phyloP scores from a whole-genome alignment of 2,113 vertebrate genomes.

The Sylvilagus bachmani region DNA sequence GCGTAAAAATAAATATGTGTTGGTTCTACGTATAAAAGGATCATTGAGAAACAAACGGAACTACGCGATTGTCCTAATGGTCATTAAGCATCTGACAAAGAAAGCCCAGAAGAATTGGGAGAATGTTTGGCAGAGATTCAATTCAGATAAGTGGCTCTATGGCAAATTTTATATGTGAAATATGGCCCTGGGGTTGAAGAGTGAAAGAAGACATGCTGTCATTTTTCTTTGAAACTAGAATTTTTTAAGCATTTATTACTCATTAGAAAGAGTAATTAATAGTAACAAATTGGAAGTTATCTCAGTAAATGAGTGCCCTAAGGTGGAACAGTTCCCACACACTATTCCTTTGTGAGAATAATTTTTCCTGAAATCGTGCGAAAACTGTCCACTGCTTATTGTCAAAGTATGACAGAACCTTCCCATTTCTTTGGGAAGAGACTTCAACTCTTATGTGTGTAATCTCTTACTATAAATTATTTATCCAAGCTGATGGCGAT shows the following conservation, averaged over 20 bases:
- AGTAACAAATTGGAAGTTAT: conserved; percentile 48
- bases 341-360: conserved; percentile 4
- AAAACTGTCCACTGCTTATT: neutral
- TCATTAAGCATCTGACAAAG: conserved; percentile 49
- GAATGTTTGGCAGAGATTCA: conserved; percentile 55
- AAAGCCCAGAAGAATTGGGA: conserved; percentile 14
- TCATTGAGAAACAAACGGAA: conserved; percentile 7
- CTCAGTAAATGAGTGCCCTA: neutral
- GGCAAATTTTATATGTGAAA: neutral
- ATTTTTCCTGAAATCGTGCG: conserved; percentile 42
- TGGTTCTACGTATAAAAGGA: neutral
- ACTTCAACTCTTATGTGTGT: neutral
- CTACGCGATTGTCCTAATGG: neutral
- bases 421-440: conserved; percentile 17
- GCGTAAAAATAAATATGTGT: conserved; percentile 12
- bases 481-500: neutral
- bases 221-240: conserved; percentile 54
- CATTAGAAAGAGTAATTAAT: conserved; percentile 49
- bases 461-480: conserved; percentile 9
- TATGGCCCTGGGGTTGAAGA: neutral
- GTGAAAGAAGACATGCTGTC: neutral
- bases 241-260: conserved; percentile 11
- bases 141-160: neutral
- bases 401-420: conserved; percentile 21
- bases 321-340: conserved; percentile 9